Evolutionary conservation across 2,888 invertebrate species (phyloP).

Genomic region (Caenorhabditis sulstoni): DNA sequence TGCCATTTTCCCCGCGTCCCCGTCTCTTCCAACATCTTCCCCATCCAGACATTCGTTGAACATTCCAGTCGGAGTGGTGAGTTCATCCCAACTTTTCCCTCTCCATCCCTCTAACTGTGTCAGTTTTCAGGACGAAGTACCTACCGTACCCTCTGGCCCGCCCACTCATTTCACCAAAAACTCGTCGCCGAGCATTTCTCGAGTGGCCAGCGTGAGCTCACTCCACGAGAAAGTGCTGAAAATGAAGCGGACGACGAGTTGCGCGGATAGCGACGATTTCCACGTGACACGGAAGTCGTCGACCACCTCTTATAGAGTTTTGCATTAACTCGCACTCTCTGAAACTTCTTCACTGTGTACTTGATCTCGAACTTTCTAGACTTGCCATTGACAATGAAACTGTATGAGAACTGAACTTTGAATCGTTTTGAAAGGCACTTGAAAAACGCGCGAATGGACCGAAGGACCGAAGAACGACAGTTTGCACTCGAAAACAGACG

Average conservation of each 20-base stretch:
- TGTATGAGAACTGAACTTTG: too few relatives aligned
- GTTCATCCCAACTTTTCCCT: background rate
- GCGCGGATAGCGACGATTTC: too few relatives aligned
- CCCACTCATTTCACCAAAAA: conserved; percentile 27
- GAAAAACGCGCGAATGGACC: too few relatives aligned
- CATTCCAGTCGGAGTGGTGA: conserved; percentile 10
- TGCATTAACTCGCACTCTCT: conserved; percentile 6
- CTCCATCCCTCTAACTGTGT: background rate
- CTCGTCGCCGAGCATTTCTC: background rate
- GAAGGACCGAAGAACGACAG: too few relatives aligned
- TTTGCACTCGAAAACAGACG: too few relatives aligned
- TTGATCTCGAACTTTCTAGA: too few relatives aligned
- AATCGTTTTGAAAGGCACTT: too few relatives aligned
- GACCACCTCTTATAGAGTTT: conserved; percentile 2
- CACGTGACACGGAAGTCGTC: conserved; percentile 4
- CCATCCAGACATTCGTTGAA: background rate
- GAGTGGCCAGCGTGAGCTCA: conserved; percentile 8
- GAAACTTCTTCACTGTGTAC: background rate
- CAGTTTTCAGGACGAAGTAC: conserved; percentile 2
- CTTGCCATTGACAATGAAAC: too few relatives aligned
- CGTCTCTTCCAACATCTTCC: background rate
- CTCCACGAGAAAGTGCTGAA: conserved; percentile 6
- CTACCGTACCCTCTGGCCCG: conserved; percentile 12
- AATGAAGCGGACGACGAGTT: background rate
- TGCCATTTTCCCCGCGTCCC: background rate